phyloP scores from a whole-genome alignment of 2,113 vertebrate species.

The Ageneiosus marmoratus region DNA sequence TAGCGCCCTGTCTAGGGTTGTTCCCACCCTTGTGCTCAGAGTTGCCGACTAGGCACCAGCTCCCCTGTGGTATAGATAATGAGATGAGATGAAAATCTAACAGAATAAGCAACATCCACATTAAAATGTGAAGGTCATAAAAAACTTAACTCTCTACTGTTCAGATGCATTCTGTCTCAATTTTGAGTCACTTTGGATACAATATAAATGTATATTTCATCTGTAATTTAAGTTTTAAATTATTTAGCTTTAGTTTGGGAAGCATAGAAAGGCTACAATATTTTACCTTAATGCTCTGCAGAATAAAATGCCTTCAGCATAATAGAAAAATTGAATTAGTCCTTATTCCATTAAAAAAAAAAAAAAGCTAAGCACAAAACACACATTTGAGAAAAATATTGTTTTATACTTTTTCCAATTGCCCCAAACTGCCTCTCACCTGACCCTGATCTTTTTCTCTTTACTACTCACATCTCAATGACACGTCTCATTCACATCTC shows the following conservation, averaged over 20 bases:
- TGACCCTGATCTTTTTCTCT: not conserved
- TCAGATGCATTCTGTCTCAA: not conserved
- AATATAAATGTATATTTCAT: not conserved
- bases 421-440: not conserved
- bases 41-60: too few relatives aligned
- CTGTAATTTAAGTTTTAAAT: not conserved
- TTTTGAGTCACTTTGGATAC: not conserved
- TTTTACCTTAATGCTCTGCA: not conserved
- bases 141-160: not conserved
- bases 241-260: too few relatives aligned
- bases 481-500: too few relatives aligned
- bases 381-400: not conserved
- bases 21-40: too few relatives aligned
- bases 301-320: not conserved
- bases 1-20: too few relatives aligned
- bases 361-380: not conserved
- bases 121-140: not conserved
- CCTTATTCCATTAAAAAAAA: not conserved
- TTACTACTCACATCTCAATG: not conserved
- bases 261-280: not conserved
- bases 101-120: not conserved
- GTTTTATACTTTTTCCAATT: too few relatives aligned
- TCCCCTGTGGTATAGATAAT: too few relatives aligned
- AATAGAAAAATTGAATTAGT: not conserved
- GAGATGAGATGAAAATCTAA: too few relatives aligned